Base-by-base conservation (phyloP, 2,797 vertebrate genomes). In the Menidia menidia region DNA sequence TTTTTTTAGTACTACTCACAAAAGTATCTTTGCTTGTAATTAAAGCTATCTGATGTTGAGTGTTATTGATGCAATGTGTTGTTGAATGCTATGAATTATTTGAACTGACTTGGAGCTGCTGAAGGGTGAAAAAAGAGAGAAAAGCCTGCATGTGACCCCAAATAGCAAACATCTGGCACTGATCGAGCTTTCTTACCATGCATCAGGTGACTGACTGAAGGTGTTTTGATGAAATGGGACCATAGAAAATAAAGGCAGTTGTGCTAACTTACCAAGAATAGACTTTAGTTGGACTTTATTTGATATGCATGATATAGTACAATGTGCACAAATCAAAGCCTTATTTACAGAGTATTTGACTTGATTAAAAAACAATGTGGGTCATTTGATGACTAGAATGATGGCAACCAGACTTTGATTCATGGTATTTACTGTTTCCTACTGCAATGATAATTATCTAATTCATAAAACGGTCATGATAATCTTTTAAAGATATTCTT, bases 351-450 rank as follows among this genome's bases (percentile, higher is more conserved):
- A 25, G 25, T 25, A 25, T 39, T 39, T 39, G 10, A 39, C 35
- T 5, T 39, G 8, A 9, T 14, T 5, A 9, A 33, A 7, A 14
- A 64, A n/a, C n/a, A 14, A 64, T 14, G 50, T 13, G 42, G 13
- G 19, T 16, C 14, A 39, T 32, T 68, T 35, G 62, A 67, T 71
- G 54, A 32, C 30, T 35, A 31, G 60, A 35, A 15, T 33, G 4
- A 60, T 42, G 6, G 44, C 11, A 47, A 8, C 25, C 8, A 52
- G 32, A 51, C 42, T 31, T 47, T 55, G 31, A 78, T 41, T 53
- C 53, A 48, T 68, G 16, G 15, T 57, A 44, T 73, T 76, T 54
- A 60, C 33, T 64, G 61, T 60, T 71, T 65, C 47, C 67, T 57
- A 53, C 14, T 31, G 57, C 25, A 66, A 47, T 32, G 4, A 3